Percentiles rank a stretch among this genome's conserved stretches.
phyloP scores from a whole-genome alignment of 2,797 vertebrate species.

The Poecilia picta region DNA sequence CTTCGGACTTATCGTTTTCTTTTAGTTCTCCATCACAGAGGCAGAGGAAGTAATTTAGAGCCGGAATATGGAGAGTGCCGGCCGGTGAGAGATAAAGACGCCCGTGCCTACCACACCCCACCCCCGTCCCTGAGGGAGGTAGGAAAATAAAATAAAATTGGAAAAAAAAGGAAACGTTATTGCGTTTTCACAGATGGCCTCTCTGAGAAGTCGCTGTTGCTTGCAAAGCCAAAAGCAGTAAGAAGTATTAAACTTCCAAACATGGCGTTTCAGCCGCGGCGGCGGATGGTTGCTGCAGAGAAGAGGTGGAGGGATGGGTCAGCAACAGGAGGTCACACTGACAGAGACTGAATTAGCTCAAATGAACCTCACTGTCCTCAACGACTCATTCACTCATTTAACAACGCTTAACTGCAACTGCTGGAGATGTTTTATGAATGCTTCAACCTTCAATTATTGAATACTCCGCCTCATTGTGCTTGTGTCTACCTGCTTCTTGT shows the following conservation, averaged over 20 bases:
- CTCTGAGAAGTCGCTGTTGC: conserved; percentile 41
- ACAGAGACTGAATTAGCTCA: neutral
- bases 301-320: conserved; percentile 15
- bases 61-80: conserved; percentile 67
- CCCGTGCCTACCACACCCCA: conserved; percentile 17
- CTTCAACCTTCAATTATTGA: too few relatives aligned
- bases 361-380: neutral
- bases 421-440: neutral
- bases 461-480: too few relatives aligned
- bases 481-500: too few relatives aligned
- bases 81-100: conserved; percentile 74
- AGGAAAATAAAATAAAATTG: conserved; percentile 17
- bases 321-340: conserved; percentile 22
- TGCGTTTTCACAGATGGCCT: conserved; percentile 57
- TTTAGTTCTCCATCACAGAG: conserved; percentile 74
- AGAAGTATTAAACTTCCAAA: conserved; percentile 53
- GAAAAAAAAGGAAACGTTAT: conserved; percentile 41
- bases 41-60: conserved; percentile 78
- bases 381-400: neutral
- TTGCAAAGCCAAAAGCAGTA: conserved; percentile 42
- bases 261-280: conserved; percentile 35
- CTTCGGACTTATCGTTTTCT: conserved; percentile 73
- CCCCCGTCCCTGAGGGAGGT: conserved; percentile 31
- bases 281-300: conserved; percentile 25
- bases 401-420: too few relatives aligned